Conservation (phyloP, 2,888 invertebrate genomes). For the Marronus borbonicus region DNA sequence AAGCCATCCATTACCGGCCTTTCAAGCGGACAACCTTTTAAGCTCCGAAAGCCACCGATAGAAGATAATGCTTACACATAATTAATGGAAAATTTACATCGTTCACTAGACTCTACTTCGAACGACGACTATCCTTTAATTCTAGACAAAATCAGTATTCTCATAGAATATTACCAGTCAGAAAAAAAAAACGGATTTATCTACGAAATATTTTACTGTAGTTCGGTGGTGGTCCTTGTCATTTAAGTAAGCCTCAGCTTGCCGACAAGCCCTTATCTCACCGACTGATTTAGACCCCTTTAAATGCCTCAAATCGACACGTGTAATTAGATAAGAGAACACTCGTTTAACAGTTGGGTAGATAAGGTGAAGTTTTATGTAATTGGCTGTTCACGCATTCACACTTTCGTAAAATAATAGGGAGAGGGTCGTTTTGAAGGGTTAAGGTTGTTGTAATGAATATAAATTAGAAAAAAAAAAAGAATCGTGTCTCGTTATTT, state of each 20-base stretch:
- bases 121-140: too few relatives aligned
- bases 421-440: neutral
- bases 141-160: conserved; percentile 2
- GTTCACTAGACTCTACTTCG: neutral
- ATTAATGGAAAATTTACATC: conserved; percentile 10
- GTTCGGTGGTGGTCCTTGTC: conserved; percentile 55
- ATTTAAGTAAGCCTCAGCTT: conserved; percentile 46
- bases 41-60: neutral
- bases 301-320: conserved; percentile 43
- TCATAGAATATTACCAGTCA: conserved; percentile 16
- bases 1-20: too few relatives aligned
- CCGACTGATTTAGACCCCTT: conserved; percentile 38
- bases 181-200: conserved; percentile 33
- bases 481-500: too few relatives aligned
- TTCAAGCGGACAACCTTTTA: neutral
- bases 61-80: neutral
- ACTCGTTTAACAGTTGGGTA: conserved; percentile 29
- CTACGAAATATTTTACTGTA: conserved; percentile 50
- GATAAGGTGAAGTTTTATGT: conserved; percentile 35
- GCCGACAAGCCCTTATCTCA: conserved; percentile 43
- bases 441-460: conserved; percentile 1
- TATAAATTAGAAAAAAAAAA: neutral
- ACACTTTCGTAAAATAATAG: conserved; percentile 18
- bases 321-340: conserved; percentile 42
- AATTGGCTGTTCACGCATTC: conserved; percentile 33